Base-by-base conservation (phyloP, 2,888 invertebrate genomes). In the Drosophila lacicola region DNA sequence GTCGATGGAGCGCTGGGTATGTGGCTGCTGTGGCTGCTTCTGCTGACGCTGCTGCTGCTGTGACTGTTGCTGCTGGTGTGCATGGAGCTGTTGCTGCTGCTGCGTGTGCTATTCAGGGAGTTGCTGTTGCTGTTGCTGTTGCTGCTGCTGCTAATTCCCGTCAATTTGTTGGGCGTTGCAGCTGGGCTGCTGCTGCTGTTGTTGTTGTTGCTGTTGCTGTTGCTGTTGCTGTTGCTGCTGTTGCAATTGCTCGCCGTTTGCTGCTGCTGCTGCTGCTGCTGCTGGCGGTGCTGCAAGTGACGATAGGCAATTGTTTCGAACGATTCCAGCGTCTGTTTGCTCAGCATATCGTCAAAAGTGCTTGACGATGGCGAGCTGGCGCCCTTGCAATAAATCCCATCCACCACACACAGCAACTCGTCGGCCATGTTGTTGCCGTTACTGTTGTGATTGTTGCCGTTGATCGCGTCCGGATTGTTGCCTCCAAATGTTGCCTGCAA, bases 221-320 rank as follows among this genome's bases (percentile, higher is more conserved):
- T 72, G 63, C n/a, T 51, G 62, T 37, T 67, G 65, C 34, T 61
- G 58, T 17, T 33, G 29, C 17, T 58, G 53, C 34, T 33, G 17
- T 29, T 82, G 41, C 46, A 46, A 17, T 29, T 82, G 41, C 37
- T 50, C 14, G 34, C 41, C 25, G 39, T 17, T 46, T 78, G 66
- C 29, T 67, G 75, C 33, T 72, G 56, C 2, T 36, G 36, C 64
- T 80, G 46, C 44, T 76, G 66, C 2, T 36, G 36, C 64, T 80
- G 46, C 44, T 76, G 66, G 14, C 60, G 80, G 21, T 70, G 70
- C 11, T 85, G 88, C 70, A 91, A 70, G 61, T 92, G 91, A 47
- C 87, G 90, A 78, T 90, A 92, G 49, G 90, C 91, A 60, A 92
- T 92, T 9, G 92, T 91, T 76, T 92, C 92, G 47, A 92, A 92